Evolutionary conservation across 2,888 invertebrate genomes (phyloP), one percentile per base, ranked within the genome.

Genomic region (Microplitis deprimator): DNA sequence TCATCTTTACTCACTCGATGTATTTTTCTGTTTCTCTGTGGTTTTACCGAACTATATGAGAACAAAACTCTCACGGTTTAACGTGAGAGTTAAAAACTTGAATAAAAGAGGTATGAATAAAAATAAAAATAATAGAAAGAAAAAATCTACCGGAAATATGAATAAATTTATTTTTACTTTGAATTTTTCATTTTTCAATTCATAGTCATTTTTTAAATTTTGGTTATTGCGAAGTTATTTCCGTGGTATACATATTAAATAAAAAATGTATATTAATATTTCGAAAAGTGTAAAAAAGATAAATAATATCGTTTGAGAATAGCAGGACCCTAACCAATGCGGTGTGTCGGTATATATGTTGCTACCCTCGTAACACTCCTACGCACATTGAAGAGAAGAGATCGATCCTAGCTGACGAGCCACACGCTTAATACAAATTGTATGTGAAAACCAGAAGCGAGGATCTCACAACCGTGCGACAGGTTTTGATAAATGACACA

Each of bases 401-500:
- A 85, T 87, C 86, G 84, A 86, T 85, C 78, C 79, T 80, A 79
- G 80, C 68, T 79, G 78, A 79, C 82, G 81, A 79, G 77, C 62
- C 77, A 74, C 81, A 65, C 80, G 83, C 78, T 80, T 83, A 82
- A 86, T 85, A 86, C 85, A 85, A 85, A 87, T 86, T 84, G 85
- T 82, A 82, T 82, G 81, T 81, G 82, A 83, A 81, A 82, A 81
- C 79, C 77, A 80, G 79, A 75, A 77, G 78, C 79, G 82, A 71
- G 73, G 41, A 75, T 76, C 73, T 68, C 67, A 62, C 69, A 72
- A 68, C 67, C 20, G 64, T 72, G 68, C 72, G 68, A 70, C 76
- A 82, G 83, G 85, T 85, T 79, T 87, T 88, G 88, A 88, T 88
- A 87, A 88, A 88, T 88, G 87, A 88, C 82, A 50, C 80, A 77